A percentile compares a stretch with the other conserved stretches of the same genome.
phyloP scores from a whole-genome alignment of 2,888 invertebrate species.

The Ormia ochracea region DNA sequence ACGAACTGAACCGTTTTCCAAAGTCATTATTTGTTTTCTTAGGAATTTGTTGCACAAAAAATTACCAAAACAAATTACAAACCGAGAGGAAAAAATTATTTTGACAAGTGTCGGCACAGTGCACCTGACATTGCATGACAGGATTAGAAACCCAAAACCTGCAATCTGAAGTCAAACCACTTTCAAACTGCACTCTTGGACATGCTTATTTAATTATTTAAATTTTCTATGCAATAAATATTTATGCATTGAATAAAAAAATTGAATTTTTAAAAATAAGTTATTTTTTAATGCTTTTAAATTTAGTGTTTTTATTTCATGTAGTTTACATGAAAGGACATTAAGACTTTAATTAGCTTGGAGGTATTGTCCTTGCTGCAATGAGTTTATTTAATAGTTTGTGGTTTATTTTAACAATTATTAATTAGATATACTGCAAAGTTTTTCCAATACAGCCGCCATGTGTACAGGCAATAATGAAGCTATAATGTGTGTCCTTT shows the following conservation, averaged over 20 bases:
- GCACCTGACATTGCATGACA: constrained; percentile 57
- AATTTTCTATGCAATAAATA: background rate
- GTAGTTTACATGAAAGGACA: background rate
- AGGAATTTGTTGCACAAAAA: too few species aligned
- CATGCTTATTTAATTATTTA: background rate
- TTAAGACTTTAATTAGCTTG: constrained; percentile 42
- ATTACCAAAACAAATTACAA: too few species aligned
- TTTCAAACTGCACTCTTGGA: background rate
- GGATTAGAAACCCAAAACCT: constrained; percentile 7
- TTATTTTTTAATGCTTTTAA: constrained; percentile 35
- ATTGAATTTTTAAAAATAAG: constrained; percentile 26
- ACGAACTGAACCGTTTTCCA: background rate
- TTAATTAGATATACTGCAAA: background rate
- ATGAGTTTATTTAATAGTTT: constrained; percentile 45
- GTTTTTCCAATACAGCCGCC: background rate
- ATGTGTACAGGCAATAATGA: too few species aligned
- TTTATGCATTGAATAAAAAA: background rate
- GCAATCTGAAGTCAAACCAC: constrained; percentile 26
- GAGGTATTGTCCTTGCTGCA: constrained; percentile 38
- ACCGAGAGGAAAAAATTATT: constrained; percentile 26
- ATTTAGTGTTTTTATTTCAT: constrained; percentile 45
- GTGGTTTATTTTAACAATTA: constrained; percentile 59
- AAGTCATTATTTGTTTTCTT: constrained; percentile 25
- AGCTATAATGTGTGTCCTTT: too few species aligned
- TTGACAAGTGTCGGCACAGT: constrained; percentile 59